Evolutionary conservation across 2,888 invertebrate genomes (phyloP).

Genomic region (Eueremaeus valkanovi): DNA sequence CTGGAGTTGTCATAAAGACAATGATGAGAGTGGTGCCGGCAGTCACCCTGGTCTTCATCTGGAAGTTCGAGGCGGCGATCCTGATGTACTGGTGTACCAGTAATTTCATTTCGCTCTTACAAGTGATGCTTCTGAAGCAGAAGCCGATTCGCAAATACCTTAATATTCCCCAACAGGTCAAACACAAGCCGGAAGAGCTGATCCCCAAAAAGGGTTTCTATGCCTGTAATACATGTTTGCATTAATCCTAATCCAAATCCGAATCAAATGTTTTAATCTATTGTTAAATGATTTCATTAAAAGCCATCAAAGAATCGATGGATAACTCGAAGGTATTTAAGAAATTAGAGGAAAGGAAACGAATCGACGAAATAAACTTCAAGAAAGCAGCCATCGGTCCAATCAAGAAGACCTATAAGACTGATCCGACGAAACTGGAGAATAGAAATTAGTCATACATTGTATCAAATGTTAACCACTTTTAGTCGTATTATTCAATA

Average conservation of each 20-base stretch:
- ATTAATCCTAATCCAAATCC: background rate
- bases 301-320: conserved; percentile 36
- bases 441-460: background rate
- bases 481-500: too few relatives aligned
- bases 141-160: conserved; percentile 70
- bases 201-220: conserved; percentile 57
- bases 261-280: conserved; percentile 2
- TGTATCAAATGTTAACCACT: background rate
- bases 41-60: conserved; percentile 35
- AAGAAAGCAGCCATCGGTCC: conserved; percentile 80
- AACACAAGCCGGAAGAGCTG: conserved; percentile 59
- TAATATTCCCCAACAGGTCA: conserved; percentile 65
- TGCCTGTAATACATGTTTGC: conserved; percentile 56
- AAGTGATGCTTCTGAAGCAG: conserved; percentile 71
- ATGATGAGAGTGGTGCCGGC: conserved; percentile 18
- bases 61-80: conserved; percentile 60
- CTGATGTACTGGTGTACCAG: conserved; percentile 84
- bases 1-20: conserved; percentile 5
- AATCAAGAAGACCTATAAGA: conserved; percentile 77
- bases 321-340: conserved; percentile 67
- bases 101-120: conserved; percentile 76
- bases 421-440: conserved; percentile 49
- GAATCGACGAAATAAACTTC: conserved; percentile 72
- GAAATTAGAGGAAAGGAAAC: conserved; percentile 70
- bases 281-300: background rate